phyloP scores from a whole-genome alignment of 1,140 invertebrate genomes.

The Macrosteles quadrilineatus region DNA sequence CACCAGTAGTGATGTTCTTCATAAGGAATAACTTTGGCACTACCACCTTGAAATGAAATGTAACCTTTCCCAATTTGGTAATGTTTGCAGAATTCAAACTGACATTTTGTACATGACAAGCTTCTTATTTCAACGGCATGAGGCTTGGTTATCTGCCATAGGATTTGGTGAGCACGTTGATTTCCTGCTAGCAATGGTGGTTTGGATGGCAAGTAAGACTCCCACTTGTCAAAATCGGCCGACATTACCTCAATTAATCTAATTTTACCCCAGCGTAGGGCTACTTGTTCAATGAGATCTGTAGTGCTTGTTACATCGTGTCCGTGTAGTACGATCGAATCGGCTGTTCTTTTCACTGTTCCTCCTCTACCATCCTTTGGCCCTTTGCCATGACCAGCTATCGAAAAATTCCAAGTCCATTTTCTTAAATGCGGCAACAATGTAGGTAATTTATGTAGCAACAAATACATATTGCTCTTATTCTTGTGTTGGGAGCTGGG shows the following conservation, averaged over 20 bases:
- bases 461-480: background rate
- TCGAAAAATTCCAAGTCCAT: background rate
- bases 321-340: no score
- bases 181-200: no score
- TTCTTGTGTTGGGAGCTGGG: background rate
- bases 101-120: no score
- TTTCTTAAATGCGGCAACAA: background rate
- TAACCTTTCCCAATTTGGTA: no score
- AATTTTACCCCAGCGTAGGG: background rate
- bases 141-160: no score
- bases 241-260: background rate
- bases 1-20: no score
- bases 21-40: no score
- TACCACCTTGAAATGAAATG: no score
- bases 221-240: background rate
- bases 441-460: background rate
- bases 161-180: background rate
- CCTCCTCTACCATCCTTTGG: background rate
- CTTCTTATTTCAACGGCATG: no score
- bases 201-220: no score
- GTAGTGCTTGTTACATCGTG: background rate
- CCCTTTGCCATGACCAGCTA: slow-evolving; percentile 1
- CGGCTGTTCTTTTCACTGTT: background rate
- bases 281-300: background rate
- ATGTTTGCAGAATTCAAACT: no score